Percentiles rank a stretch among this genome's conserved stretches.
These are phyloP conservation scores for Serilophus lunatus DNA, from an alignment of 2,113 vertebrate species.

Conservation along the genomic window DNA sequence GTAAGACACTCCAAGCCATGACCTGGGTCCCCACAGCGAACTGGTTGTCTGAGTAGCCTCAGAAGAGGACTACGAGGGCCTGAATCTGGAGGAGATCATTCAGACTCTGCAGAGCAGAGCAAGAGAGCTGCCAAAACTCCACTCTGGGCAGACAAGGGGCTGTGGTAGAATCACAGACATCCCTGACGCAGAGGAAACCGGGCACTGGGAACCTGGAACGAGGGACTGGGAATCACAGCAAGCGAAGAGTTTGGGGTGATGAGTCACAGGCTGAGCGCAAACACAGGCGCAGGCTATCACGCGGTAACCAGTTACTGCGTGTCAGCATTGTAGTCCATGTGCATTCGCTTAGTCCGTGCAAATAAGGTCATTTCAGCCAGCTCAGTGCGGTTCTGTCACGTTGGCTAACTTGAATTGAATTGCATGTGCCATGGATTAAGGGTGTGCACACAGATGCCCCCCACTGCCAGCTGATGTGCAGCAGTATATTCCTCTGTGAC, in stretches of 20 bases:
- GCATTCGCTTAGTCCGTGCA: constrained; percentile 37
- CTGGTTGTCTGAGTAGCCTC: background rate
- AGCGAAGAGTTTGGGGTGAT: constrained; percentile 1
- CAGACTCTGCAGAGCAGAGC: background rate
- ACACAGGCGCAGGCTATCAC: background rate
- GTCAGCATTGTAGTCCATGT: constrained; percentile 2
- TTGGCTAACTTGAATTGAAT: background rate
- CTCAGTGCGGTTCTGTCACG: background rate
- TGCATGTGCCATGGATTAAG: constrained; percentile 38
- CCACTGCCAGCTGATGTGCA: background rate
- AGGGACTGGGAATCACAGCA: background rate
- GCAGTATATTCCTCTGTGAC: background rate
- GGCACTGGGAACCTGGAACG: constrained; percentile 37
- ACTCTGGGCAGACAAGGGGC: background rate
- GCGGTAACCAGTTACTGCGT: background rate
- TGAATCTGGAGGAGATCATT: background rate
- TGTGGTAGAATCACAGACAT: background rate
- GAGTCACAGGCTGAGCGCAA: constrained; percentile 28
- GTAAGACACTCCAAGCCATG: background rate
- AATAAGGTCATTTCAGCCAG: constrained; percentile 42
- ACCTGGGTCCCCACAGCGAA: background rate
- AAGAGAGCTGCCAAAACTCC: background rate
- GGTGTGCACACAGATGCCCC: background rate
- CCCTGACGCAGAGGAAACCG: background rate
- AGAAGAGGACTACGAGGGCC: background rate